A percentile compares a stretch with the other conserved stretches of the same genome.
phyloP scores from a whole-genome alignment of 1,140 invertebrate species.

The Sipha flava region DNA sequence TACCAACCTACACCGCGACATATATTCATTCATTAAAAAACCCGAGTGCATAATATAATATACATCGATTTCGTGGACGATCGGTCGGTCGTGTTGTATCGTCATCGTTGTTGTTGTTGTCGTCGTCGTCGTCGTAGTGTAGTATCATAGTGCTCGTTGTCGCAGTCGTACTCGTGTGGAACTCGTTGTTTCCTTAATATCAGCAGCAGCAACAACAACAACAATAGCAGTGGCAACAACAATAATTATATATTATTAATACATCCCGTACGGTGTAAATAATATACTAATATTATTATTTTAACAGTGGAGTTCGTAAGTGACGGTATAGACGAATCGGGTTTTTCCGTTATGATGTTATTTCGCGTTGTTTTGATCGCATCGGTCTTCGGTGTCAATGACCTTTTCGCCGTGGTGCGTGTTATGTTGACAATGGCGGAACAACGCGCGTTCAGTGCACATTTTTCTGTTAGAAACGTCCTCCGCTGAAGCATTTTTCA shows the following conservation, averaged over 20 bases:
- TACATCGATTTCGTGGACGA: neutral
- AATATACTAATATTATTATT: too few species aligned
- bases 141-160: neutral
- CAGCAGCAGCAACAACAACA: too few species aligned
- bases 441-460: neutral
- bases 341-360: slow-evolving; percentile 27
- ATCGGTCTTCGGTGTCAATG: slow-evolving; percentile 11
- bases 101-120: neutral
- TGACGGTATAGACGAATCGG: neutral
- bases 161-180: too few species aligned
- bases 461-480: slow-evolving; percentile 4
- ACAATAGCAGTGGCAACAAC: too few species aligned
- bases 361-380: slow-evolving; percentile 30
- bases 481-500: neutral
- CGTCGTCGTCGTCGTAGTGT: too few species aligned
- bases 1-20: neutral
- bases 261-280: too few species aligned
- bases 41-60: neutral
- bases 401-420: slow-evolving; percentile 22
- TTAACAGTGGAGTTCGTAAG: too few species aligned
- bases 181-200: too few species aligned
- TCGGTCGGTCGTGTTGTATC: neutral
- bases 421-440: slow-evolving; percentile 19
- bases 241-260: too few species aligned
- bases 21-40: neutral